phyloP scores from a whole-genome alignment of 2,797 vertebrate genomes.

The Astyanax mexicanus region DNA sequence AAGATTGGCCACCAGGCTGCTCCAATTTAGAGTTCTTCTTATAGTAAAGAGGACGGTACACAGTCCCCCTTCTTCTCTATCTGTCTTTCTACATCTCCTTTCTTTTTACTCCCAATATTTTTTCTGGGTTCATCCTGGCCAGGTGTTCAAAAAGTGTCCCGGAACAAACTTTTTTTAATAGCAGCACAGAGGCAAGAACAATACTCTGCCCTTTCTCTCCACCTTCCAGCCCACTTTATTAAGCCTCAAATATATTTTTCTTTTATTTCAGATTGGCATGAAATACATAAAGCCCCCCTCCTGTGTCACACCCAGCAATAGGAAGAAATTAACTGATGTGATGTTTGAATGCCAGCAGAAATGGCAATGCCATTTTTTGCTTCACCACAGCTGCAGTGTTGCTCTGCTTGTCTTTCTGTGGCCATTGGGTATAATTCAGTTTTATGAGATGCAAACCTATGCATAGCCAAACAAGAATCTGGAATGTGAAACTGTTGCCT shows the following conservation, averaged over 20 bases:
- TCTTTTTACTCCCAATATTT: conserved; percentile 8
- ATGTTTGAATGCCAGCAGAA: conserved; percentile 33
- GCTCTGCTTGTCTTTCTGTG: conserved; percentile 16
- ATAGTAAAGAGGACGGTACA: conserved; percentile 3
- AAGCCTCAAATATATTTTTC: conserved; percentile 27
- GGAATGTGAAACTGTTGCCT: not conserved
- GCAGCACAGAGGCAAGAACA: not conserved
- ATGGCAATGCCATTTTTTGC: conserved; percentile 34
- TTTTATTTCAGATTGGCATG: conserved; percentile 3
- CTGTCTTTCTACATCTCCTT: not conserved
- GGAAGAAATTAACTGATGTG: not conserved
- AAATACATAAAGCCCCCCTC: not conserved
- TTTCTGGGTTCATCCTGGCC: conserved; percentile 18
- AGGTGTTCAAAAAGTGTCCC: conserved; percentile 1
- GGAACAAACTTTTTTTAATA: conserved; percentile 29
- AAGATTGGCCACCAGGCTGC: no score
- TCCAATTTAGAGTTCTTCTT: no score
- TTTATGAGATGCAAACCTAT: conserved; percentile 21
- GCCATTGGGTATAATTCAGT: conserved; percentile 5
- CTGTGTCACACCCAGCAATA: conserved; percentile 3
- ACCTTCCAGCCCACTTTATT: conserved; percentile 35
- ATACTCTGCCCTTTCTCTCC: conserved; percentile 22
- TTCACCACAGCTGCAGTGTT: not conserved
- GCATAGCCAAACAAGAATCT: not conserved
- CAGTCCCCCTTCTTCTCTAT: not conserved